Evolutionary conservation across 2,113 vertebrate species (phyloP).

Genomic region (Crocuta crocuta): DNA sequence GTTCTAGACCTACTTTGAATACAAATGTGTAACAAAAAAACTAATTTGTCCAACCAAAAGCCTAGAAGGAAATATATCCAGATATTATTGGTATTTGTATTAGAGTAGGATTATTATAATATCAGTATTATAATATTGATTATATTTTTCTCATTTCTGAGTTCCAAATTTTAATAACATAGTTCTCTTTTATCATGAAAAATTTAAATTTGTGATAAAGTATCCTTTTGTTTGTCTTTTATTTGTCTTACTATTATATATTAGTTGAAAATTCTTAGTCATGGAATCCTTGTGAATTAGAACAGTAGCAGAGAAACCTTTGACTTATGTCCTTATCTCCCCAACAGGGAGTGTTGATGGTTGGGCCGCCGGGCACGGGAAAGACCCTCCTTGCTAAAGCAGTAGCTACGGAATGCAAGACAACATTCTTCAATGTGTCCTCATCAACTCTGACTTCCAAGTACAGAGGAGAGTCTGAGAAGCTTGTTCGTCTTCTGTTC

Average conservation of each 20-base stretch:
- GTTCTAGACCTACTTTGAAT: background rate
- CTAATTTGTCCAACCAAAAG: background rate
- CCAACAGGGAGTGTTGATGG: constrained; percentile 96
- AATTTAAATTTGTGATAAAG: constrained; percentile 12
- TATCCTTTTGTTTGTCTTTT: background rate
- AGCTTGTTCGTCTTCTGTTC: constrained; percentile 97
- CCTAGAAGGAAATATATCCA: background rate
- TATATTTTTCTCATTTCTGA: constrained; percentile 27
- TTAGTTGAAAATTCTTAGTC: constrained; percentile 48
- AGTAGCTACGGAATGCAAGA: constrained; percentile 98
- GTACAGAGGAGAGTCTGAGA: constrained; percentile 98
- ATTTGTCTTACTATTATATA: constrained; percentile 5
- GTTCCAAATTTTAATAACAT: constrained; percentile 33
- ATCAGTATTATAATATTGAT: background rate
- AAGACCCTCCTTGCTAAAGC: constrained; percentile 98
- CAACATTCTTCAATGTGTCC: constrained; percentile 98
- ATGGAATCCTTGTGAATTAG: background rate
- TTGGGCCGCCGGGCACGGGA: constrained; percentile 97
- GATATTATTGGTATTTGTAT: background rate
- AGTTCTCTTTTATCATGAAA: constrained; percentile 14
- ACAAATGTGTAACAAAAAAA: background rate
- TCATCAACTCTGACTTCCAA: constrained; percentile 98
- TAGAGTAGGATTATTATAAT: background rate
- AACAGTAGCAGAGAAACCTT: background rate
- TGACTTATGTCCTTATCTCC: background rate